phyloP scores from a whole-genome alignment of 2,113 vertebrate species.

The Petroica traversi region DNA sequence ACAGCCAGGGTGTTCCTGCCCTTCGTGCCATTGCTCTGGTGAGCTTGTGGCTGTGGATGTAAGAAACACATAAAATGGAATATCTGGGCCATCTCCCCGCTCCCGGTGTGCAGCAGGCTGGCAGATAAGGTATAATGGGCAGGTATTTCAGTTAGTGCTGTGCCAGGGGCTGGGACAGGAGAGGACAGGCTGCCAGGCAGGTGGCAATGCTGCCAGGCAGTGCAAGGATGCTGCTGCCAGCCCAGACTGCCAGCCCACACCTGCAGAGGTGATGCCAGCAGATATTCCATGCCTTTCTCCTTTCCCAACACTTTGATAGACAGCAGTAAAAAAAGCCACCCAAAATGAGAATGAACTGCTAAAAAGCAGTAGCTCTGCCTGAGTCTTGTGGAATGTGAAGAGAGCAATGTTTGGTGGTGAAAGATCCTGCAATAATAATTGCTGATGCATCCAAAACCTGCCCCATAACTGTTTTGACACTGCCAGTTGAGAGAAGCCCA shows the following conservation, averaged over 20 bases:
- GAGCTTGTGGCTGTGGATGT: neutral
- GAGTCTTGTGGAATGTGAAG: neutral
- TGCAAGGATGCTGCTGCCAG: neutral
- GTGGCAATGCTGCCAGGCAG: neutral
- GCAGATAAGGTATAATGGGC: neutral
- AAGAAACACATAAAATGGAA: neutral
- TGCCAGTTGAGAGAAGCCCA: neutral
- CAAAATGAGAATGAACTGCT: neutral
- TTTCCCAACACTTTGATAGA: neutral
- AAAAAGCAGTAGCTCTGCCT: neutral
- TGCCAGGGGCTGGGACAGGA: neutral
- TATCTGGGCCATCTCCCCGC: neutral
- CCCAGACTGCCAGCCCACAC: neutral
- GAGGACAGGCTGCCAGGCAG: neutral
- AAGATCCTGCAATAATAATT: neutral
- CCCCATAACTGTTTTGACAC: neutral
- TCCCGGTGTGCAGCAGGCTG: neutral
- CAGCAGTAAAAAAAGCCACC: neutral
- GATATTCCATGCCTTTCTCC: neutral
- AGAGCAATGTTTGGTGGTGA: neutral
- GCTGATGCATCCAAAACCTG: neutral
- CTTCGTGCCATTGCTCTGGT: accelerated
- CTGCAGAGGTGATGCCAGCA: too few relatives aligned
- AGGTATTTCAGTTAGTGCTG: accelerated
- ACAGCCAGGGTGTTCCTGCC: neutral